Evolutionary conservation across 1,140 invertebrate genomes (phyloP).

Genomic region (Neodiprion fabricii): DNA sequence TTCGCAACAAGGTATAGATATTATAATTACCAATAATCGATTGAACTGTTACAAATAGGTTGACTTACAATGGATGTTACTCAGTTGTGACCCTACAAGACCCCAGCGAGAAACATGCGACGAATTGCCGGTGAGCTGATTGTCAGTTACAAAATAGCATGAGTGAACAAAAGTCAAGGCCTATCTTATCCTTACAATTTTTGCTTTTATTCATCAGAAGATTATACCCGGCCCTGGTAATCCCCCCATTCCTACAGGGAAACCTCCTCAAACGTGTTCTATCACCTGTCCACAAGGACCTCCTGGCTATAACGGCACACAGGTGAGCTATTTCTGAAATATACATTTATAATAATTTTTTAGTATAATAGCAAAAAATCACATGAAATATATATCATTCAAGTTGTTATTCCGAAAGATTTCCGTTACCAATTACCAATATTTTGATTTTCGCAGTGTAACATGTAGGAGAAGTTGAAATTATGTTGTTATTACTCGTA

Average conservation of each 20-base stretch:
- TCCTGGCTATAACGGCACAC: constrained; percentile 66
- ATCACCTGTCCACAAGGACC: constrained; percentile 67
- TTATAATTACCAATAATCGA: not conserved
- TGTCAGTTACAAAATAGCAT: not conserved
- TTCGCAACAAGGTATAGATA: no score
- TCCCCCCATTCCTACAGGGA: not conserved
- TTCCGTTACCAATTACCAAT: no score
- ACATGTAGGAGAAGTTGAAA: no score
- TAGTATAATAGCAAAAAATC: no score
- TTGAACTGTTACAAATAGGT: constrained; percentile 62
- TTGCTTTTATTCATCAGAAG: no score
- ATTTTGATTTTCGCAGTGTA: no score
- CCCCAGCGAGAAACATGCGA: constrained; percentile 74
- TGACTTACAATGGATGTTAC: constrained; percentile 82
- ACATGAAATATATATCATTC: no score
- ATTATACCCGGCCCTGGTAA: not conserved
- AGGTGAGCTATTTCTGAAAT: constrained; percentile 50
- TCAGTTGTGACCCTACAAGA: constrained; percentile 78
- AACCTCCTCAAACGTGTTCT: constrained; percentile 40
- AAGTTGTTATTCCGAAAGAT: no score
- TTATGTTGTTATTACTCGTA: no score
- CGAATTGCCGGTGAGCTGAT: constrained; percentile 64
- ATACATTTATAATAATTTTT: not conserved
- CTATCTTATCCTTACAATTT: no score
- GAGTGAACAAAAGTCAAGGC: no score